phyloP scores from a whole-genome alignment of 2,797 vertebrate genomes.

The Sebastes hubbsi region DNA sequence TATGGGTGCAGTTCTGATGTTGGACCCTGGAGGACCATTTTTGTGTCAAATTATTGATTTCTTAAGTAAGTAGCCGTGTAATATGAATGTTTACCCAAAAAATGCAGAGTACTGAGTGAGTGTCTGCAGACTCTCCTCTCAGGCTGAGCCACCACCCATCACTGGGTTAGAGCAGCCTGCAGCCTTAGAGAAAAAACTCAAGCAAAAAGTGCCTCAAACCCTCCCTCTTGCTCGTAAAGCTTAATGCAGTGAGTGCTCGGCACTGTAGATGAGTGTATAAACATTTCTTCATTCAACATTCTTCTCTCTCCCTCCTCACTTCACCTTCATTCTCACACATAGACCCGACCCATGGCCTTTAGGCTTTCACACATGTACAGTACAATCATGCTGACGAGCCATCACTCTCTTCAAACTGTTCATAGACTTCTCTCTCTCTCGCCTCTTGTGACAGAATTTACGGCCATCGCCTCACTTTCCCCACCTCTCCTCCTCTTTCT shows the following conservation, averaged over 20 bases:
- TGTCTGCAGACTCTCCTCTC: not conserved
- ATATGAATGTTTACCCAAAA: not conserved
- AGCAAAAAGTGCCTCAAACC: not conserved
- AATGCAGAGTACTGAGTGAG: not conserved
- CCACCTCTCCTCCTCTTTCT: not conserved
- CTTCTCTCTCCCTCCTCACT: not conserved
- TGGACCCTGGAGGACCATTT: too few relatives aligned
- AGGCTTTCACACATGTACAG: conserved; percentile 15
- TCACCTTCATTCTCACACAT: not conserved
- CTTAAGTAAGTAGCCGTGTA: too few relatives aligned
- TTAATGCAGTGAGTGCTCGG: not conserved
- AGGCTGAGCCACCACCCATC: not conserved
- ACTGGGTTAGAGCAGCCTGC: not conserved
- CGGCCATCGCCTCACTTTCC: not conserved
- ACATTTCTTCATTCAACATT: too few relatives aligned
- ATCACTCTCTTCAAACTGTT: conserved; percentile 21
- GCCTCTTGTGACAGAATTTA: conserved; percentile 38
- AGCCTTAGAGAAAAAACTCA: not conserved
- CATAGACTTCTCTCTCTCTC: conserved; percentile 6
- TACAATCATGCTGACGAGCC: not conserved
- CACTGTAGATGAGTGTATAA: not conserved
- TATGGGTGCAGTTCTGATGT: too few relatives aligned
- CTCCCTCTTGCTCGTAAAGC: not conserved
- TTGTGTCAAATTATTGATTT: too few relatives aligned
- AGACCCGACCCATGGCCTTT: not conserved